These are phyloP conservation scores for Baccha elongata DNA, from an alignment of 2,888 invertebrate species.

Conservation along the genomic window DNA sequence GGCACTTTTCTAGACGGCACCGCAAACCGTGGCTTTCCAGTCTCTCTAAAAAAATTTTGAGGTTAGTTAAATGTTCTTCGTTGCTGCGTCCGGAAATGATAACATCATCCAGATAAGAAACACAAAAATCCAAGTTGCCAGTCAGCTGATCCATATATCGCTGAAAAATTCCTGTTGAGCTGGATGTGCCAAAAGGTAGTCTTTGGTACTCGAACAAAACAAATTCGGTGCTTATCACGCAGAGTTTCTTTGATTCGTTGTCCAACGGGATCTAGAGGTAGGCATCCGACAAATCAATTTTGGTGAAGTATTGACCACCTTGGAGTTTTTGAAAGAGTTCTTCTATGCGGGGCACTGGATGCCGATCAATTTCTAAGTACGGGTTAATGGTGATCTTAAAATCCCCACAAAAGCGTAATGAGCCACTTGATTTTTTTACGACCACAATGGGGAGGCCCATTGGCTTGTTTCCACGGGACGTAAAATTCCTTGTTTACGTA, in stretches of 20 bases:
- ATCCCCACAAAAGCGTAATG: conserved; percentile 42
- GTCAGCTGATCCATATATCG: not conserved
- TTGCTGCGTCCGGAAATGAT: conserved; percentile 7
- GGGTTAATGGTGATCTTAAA: conserved; percentile 37
- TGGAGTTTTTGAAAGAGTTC: too few species aligned
- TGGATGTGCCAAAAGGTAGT: conserved; percentile 12
- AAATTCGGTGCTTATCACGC: conserved; percentile 6
- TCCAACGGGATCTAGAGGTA: conserved; percentile 7
- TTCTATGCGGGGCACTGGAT: not conserved
- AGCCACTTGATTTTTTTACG: conserved; percentile 15
- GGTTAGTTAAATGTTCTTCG: not conserved
- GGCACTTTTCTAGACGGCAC: conserved; percentile 49
- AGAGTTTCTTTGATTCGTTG: not conserved
- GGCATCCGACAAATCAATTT: conserved; percentile 17
- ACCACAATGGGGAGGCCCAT: conserved; percentile 32
- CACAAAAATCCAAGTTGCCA: not conserved
- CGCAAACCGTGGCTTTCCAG: conserved; percentile 51
- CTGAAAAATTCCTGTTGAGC: too few species aligned
- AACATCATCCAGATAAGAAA: conserved; percentile 4
- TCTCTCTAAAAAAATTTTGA: conserved; percentile 8
- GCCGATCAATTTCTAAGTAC: not conserved
- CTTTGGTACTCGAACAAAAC: conserved; percentile 20
- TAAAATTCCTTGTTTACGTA: not conserved
- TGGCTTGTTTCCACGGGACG: conserved; percentile 12
- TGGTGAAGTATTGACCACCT: too few species aligned